Evolutionary conservation across 2,888 invertebrate genomes (phyloP).

Genomic region (Euspilapteryx auroguttella): DNA sequence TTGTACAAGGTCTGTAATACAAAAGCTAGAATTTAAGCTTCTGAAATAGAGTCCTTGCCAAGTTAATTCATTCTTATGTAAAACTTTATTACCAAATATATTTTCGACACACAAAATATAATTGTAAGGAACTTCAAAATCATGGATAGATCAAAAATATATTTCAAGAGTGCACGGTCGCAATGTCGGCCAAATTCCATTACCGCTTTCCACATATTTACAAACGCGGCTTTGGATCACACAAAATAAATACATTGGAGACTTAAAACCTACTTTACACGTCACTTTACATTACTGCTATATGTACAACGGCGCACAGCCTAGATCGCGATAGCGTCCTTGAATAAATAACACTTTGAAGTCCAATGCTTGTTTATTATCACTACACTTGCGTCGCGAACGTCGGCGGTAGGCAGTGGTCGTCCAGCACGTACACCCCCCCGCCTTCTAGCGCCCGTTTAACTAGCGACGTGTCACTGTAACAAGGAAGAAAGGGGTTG

Average conservation of each 20-base stretch:
- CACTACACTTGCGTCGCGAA: conserved; percentile 79
- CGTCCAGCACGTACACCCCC: conserved; percentile 74
- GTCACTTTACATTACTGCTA: conserved; percentile 51
- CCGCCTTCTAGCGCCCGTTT: conserved; percentile 70
- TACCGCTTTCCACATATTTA: conserved; percentile 27
- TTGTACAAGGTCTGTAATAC: too few species aligned
- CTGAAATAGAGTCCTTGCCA: too few species aligned
- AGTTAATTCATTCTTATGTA: too few species aligned
- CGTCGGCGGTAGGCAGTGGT: conserved; percentile 73
- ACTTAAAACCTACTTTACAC: conserved; percentile 43
- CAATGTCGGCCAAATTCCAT: too few species aligned
- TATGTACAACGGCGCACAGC: conserved; percentile 61
- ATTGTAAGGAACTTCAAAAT: too few species aligned
- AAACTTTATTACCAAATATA: too few species aligned
- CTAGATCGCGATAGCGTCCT: conserved; percentile 53
- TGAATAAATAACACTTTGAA: conserved; percentile 42
- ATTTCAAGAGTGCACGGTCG: too few species aligned
- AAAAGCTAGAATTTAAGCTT: too few species aligned
- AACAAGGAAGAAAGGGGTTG: too few species aligned
- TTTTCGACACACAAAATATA: too few species aligned
- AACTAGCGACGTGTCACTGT: conserved; percentile 69
- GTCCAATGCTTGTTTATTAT: conserved; percentile 24
- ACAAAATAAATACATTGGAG: conserved; percentile 54
- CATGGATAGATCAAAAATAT: too few species aligned
- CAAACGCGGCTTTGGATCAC: conserved; percentile 40